Percentiles rank a stretch among this genome's conserved stretches.
Conservation (phyloP, 30 jellyfish, hydroid and myxozoan genomes). For the Rhopilema esculentum region DNA sequence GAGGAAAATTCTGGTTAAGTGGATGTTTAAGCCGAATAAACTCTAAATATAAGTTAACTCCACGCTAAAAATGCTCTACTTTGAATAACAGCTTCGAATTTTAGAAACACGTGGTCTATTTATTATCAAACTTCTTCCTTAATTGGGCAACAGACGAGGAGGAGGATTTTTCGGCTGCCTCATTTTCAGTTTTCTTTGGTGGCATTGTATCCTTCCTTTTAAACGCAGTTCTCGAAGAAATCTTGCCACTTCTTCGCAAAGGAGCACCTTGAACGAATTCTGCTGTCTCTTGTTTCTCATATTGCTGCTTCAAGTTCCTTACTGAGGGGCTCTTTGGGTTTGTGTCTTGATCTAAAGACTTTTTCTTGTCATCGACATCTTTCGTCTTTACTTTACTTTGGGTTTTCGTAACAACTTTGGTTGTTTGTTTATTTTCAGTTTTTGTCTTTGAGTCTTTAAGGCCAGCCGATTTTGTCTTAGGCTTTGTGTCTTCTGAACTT, state of each 20-base stretch:
- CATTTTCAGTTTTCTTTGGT: not conserved
- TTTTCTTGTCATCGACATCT: not conserved
- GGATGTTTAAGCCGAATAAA: too few relatives aligned
- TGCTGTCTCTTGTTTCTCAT: constrained; percentile 14
- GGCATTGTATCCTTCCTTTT: constrained; percentile 25
- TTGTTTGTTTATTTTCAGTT: not conserved
- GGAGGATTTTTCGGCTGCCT: not conserved
- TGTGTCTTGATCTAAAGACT: not conserved
- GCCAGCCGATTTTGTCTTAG: not conserved
- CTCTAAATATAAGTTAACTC: too few relatives aligned
- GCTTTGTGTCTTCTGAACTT: not conserved
- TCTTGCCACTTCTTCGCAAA: constrained; percentile 2
- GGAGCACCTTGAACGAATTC: constrained; percentile 2
- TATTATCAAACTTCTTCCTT: constrained; percentile 36
- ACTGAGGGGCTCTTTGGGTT: constrained; percentile 11
- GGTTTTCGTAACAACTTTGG: not conserved
- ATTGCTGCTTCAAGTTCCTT: constrained; percentile 21
- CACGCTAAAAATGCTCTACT: too few relatives aligned
- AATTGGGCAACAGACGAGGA: constrained; percentile 41
- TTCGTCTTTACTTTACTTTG: not conserved
- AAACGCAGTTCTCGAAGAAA: constrained; percentile 10
- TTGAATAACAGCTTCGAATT: not conserved
- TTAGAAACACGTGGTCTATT: not conserved
- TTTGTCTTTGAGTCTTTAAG: not conserved
- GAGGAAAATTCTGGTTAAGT: too few relatives aligned